phyloP scores from a whole-genome alignment of 2,113 vertebrate genomes.

The Holacanthus passer region DNA sequence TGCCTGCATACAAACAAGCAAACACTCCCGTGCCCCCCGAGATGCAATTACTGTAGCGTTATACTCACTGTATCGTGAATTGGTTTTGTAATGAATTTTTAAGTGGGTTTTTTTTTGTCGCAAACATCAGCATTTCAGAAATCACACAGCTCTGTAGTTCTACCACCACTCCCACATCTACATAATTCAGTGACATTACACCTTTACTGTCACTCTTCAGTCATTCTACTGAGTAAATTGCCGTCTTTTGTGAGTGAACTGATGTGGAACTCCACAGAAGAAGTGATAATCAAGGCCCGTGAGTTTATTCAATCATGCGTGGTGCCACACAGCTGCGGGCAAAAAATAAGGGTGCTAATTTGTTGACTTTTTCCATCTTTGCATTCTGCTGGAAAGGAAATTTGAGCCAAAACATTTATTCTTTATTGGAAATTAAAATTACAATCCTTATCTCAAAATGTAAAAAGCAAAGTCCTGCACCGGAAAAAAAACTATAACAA shows the following conservation, averaged over 20 bases:
- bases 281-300: background rate
- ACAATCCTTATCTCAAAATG: slow-evolving; percentile 9
- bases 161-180: background rate
- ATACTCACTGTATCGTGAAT: slow-evolving; percentile 16
- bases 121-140: slow-evolving; percentile 2
- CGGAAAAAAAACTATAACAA: background rate
- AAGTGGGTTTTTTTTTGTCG: slow-evolving; percentile 10
- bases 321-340: slow-evolving; percentile 1
- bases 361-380: slow-evolving; percentile 21
- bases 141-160: background rate
- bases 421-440: background rate
- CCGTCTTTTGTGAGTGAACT: background rate
- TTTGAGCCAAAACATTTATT: background rate
- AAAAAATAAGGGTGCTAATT: background rate
- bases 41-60: slow-evolving; percentile 54
- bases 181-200: background rate
- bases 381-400: background rate
- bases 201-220: background rate
- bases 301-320: slow-evolving; percentile 25
- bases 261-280: background rate
- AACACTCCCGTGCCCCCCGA: background rate
- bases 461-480: background rate
- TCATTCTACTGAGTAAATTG: slow-evolving; percentile 11
- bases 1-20: slow-evolving; percentile 9
- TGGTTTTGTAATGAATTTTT: slow-evolving; percentile 19